Base-by-base conservation (phyloP, 2,797 vertebrate genomes). In the Bovichtus diacanthus region DNA sequence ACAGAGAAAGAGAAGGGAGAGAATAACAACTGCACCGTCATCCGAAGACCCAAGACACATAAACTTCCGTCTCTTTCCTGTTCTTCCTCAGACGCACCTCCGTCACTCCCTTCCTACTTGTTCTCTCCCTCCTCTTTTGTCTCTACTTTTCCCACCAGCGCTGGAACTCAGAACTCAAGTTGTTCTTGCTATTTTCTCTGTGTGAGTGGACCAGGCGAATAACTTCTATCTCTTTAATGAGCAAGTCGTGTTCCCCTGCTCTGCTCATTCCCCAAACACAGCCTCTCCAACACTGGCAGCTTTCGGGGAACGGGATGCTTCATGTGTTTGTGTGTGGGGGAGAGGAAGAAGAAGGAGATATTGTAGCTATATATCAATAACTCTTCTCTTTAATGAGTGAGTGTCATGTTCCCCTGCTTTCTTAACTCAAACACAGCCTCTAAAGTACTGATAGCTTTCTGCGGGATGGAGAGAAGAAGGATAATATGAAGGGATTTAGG, bases 221-320 rank as follows among this genome's bases (percentile, higher is more conserved):
- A 85, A 86, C 70, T 89, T 83, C 81, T n/a, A n/a, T 79, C 74
- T 74, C 73, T 85, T 88, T 91, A 92, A 89, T 90, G 86, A 92
- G 86, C 81, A 81, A 86, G 84, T 65, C 51, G 44, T 83, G 82
- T 86, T 90, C 73, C 68, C 62, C 64, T 73, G 80, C 71, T 74
- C 83, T 62, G 64, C 64, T 79, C 72, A 47, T 55, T 84, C 82
- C 82, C 79, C 63, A 74, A 87, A 82, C 78, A 55, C 83, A 53
- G 50, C 54, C 61, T 76, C 67, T 85, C 71, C 51, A 67, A 65
- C 70, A 75, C 77, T 71, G 70, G 51, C 74, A 80, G 82, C 66
- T 81, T 77, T 77, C 61, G 68, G 41, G 46, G 68, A 56, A 77
- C 58, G 19, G 51, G 64, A 56, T 51, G 23, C 34, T 46, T 5